Base-by-base conservation (phyloP, 2,113 vertebrate genomes). In the Ochotona curzoniae region DNA sequence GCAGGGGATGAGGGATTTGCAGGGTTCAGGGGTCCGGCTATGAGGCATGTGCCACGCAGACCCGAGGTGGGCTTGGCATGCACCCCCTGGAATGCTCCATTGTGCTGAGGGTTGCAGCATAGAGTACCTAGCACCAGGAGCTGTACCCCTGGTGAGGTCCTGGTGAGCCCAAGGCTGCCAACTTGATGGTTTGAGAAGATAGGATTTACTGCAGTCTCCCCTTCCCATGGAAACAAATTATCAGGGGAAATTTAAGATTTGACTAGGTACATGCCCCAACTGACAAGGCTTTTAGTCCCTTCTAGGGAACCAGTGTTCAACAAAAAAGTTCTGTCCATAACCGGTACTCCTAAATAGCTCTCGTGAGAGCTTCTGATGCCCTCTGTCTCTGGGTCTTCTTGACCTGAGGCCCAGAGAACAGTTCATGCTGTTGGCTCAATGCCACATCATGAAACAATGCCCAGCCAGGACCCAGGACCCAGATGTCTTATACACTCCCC, bases 201-300 rank as follows among this genome's bases (percentile, higher is more conserved):
- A 78, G 81, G 75, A 71, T 83, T 93, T 83, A 83, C 84, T 95
- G 93, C 76, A 7, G 13, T 93, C n/a, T 47, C 38, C 67, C n/a
- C 90, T 61, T 26, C 32, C 49, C 38, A 12, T 18, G 35, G 67
- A 75, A 87, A 93, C 35, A 91, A 84, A 28, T 96, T 81, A 79
- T 82, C 69, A 87, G 85, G 63, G 82, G 66, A 90, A 87, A 73
- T 85, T 93, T 87, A 76, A 67, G 44, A 83, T 73, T 95, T 91
- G 80, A 84, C 76, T 86, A 83, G 86, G 89, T 38, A 66, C n/a
- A 57, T 66, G 81, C 30, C 20, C 82, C 13, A 64, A 21, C 30
- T 84, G 63, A 73, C 44, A 84, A 79, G 76, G 63, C 51, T 81
- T 90, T 87, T 71, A 83, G 60, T 93, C 51, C 94, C 80, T 64